Conservation (phyloP, 2,797 vertebrate genomes). For the Thamnophis elegans region DNA sequence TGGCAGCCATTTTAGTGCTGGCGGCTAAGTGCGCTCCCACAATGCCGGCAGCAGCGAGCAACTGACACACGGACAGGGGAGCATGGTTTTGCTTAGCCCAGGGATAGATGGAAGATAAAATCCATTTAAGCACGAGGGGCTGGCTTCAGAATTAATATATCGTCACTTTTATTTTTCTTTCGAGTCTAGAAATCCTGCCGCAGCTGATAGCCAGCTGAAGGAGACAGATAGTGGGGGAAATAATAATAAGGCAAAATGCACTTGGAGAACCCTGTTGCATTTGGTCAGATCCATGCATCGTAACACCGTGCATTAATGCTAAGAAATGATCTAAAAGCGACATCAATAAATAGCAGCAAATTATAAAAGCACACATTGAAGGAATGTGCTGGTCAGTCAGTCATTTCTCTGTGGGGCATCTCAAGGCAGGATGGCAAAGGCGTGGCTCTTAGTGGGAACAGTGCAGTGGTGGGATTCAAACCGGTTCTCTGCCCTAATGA, state of each 20-base stretch:
- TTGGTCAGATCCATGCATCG: not conserved
- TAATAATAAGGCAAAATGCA: slow-evolving; percentile 14
- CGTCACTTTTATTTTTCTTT: slow-evolving; percentile 24
- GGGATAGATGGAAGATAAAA: slow-evolving; percentile 51
- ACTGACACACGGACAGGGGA: slow-evolving; percentile 20
- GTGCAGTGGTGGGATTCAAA: no score
- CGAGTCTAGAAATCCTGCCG: not conserved
- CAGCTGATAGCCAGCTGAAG: not conserved
- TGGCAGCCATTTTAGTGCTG: slow-evolving; percentile 96
- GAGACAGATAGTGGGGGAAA: slow-evolving; percentile 34
- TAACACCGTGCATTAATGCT: not conserved
- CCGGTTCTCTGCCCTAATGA: no score
- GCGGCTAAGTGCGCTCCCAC: slow-evolving; percentile 82
- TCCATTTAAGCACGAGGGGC: slow-evolving; percentile 25
- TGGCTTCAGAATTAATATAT: slow-evolving; percentile 33
- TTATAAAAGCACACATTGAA: not conserved
- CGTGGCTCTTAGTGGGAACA: not conserved
- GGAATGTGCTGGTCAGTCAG: not conserved
- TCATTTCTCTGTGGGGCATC: not conserved
- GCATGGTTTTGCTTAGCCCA: slow-evolving; percentile 36
- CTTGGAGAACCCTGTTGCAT: not conserved
- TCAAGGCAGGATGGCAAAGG: not conserved
- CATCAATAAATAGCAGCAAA: not conserved
- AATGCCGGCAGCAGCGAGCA: slow-evolving; percentile 75
- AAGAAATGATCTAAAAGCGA: not conserved